phyloP scores from a whole-genome alignment of 2,797 vertebrate genomes.

The Sebastolobus alascanus region DNA sequence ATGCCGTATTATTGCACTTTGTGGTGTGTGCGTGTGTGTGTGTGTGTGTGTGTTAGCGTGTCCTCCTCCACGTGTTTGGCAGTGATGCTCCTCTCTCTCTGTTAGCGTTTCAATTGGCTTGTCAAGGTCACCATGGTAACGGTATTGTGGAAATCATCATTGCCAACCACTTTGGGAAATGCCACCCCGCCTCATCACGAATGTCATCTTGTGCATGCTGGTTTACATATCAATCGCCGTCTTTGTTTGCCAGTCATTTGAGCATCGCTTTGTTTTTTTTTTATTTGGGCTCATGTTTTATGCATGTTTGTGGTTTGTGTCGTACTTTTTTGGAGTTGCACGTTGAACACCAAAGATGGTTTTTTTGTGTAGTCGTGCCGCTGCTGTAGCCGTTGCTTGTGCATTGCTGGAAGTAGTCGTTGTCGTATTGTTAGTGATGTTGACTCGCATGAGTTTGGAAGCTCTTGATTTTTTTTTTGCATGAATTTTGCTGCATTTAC shows the following conservation, averaged over 20 bases:
- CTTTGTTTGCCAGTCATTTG: slow-evolving; percentile 35
- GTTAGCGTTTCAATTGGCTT: slow-evolving; percentile 45
- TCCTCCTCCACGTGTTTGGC: slow-evolving; percentile 66
- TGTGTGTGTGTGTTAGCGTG: slow-evolving; percentile 8
- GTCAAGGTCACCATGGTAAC: slow-evolving; percentile 42
- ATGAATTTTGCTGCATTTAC: slow-evolving; percentile 31
- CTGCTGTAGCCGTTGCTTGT: slow-evolving; percentile 39
- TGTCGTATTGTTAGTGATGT: slow-evolving; percentile 9
- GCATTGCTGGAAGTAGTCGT: slow-evolving; percentile 29
- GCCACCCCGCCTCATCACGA: slow-evolving; percentile 48
- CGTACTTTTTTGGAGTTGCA: slow-evolving; percentile 34
- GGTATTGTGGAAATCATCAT: slow-evolving; percentile 48
- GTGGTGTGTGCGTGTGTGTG: slow-evolving; percentile 16
- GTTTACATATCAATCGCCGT: slow-evolving; percentile 49
- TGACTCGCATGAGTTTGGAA: slow-evolving; percentile 27
- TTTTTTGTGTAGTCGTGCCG: slow-evolving; percentile 25
- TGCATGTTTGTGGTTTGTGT: slow-evolving; percentile 58
- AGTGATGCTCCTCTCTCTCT: slow-evolving; percentile 46
- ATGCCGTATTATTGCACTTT: slow-evolving; percentile 41
- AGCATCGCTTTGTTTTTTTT: neutral
- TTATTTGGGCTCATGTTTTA: slow-evolving; percentile 37
- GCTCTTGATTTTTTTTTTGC: slow-evolving; percentile 17
- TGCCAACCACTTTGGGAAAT: slow-evolving; percentile 69
- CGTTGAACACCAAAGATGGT: slow-evolving; percentile 46
- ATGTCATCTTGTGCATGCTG: slow-evolving; percentile 58